Evolutionary conservation across 1,140 invertebrate genomes (phyloP).

Genomic region (Drosophila neocordata): DNA sequence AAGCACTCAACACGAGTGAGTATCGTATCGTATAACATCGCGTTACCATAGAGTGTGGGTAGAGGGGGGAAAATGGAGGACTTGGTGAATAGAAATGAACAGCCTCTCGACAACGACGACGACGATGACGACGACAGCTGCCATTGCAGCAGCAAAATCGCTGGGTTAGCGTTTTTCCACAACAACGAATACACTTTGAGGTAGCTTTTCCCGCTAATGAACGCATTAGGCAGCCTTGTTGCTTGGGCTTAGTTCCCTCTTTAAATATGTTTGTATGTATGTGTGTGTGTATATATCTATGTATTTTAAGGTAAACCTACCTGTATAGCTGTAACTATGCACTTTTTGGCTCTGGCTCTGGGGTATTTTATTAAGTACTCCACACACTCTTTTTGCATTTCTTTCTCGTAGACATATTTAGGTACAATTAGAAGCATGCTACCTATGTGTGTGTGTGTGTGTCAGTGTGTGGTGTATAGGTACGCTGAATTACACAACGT

Average conservation of each 20-base stretch:
- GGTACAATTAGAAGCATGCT: conserved; percentile 67
- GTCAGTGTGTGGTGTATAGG: conserved; percentile 18
- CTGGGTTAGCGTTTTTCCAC: conserved; percentile 73
- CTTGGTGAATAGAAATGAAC: not conserved
- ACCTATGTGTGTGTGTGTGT: conserved; percentile 35
- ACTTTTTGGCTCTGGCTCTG: conserved; percentile 25
- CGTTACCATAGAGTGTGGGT: conserved; percentile 16
- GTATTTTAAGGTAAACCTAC: not conserved
- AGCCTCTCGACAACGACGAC: conserved; percentile 19
- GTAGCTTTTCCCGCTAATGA: conserved; percentile 78
- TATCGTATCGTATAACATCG: conserved; percentile 36
- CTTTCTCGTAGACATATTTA: conserved; percentile 47
- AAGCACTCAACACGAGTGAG: conserved; percentile 69
- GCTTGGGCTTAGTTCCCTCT: conserved; percentile 58
- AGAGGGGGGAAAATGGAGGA: not conserved
- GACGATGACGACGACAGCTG: conserved; percentile 28
- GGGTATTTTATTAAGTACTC: conserved; percentile 72
- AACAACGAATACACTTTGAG: conserved; percentile 74
- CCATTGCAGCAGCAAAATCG: conserved; percentile 47
- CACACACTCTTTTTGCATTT: conserved; percentile 30
- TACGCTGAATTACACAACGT: conserved; percentile 80
- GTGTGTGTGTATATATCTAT: not conserved
- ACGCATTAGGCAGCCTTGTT: conserved; percentile 75
- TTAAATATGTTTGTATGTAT: not conserved
- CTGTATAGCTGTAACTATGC: conserved; percentile 17